Evolutionary conservation across 2,113 vertebrate species (phyloP).

Genomic region (Python bivittatus): DNA sequence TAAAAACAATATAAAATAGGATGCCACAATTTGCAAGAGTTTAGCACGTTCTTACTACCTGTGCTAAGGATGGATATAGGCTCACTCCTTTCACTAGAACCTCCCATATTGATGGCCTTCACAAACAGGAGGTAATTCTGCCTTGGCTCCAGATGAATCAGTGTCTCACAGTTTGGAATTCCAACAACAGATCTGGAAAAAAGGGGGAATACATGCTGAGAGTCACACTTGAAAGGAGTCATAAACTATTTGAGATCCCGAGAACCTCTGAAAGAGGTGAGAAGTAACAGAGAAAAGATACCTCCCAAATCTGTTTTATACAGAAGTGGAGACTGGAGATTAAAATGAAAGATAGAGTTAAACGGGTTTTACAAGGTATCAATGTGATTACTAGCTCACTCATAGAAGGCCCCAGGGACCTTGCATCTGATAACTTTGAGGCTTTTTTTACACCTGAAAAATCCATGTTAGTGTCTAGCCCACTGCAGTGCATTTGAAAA

Average conservation of each 20-base stretch:
- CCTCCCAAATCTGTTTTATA: not conserved
- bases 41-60: conserved; percentile 73
- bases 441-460: not conserved
- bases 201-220: not conserved
- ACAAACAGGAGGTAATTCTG: conserved; percentile 79
- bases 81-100: conserved; percentile 83
- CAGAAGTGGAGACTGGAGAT: not conserved
- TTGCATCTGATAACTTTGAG: too few species aligned
- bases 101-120: conserved; percentile 88
- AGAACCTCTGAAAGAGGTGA: not conserved
- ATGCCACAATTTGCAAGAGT: not conserved
- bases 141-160: conserved; percentile 85
- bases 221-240: not conserved
- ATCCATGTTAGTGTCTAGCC: not conserved
- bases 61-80: conserved; percentile 78
- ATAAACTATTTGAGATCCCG: conserved; percentile 5
- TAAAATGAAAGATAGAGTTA: too few species aligned
- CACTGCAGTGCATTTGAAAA: not conserved
- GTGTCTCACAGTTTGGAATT: conserved; percentile 88
- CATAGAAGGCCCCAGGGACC: too few species aligned
- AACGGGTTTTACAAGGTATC: not conserved
- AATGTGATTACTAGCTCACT: not conserved
- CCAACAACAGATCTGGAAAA: conserved; percentile 85
- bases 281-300: not conserved
- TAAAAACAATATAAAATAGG: not conserved